Evolutionary conservation across 2,797 vertebrate genomes (phyloP).

Genomic region (Clarias pachynema): DNA sequence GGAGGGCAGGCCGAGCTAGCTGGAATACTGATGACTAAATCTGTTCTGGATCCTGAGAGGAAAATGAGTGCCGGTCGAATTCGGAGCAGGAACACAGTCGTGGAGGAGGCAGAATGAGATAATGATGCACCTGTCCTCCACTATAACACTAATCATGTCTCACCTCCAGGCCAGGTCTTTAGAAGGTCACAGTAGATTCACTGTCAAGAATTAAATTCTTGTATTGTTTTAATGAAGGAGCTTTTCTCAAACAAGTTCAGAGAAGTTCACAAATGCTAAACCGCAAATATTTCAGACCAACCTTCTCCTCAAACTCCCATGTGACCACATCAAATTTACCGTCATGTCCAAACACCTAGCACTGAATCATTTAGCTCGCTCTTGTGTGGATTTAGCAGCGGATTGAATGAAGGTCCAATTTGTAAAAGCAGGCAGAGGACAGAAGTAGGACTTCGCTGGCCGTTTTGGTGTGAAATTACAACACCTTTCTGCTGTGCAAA

Average conservation of each 20-base stretch:
- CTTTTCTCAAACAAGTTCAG: constrained; percentile 34
- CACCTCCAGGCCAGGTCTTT: constrained; percentile 76
- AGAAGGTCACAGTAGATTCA: constrained; percentile 76
- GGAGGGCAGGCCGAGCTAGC: constrained; percentile 72
- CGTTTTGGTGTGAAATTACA: constrained; percentile 68
- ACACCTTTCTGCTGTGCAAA: constrained; percentile 80
- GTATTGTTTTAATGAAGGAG: constrained; percentile 77
- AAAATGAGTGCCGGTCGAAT: constrained; percentile 61
- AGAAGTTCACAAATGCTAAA: constrained; percentile 32
- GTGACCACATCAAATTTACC: constrained; percentile 4
- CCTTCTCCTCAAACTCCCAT: constrained; percentile 45
- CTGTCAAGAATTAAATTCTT: constrained; percentile 72
- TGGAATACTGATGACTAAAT: constrained; percentile 77
- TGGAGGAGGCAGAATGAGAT: constrained; percentile 76
- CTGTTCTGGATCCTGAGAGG: constrained; percentile 74
- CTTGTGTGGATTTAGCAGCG: constrained; percentile 63
- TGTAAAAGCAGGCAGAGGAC: constrained; percentile 63
- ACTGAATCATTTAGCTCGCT: constrained; percentile 57
- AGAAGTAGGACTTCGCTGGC: constrained; percentile 49
- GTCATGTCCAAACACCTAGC: constrained; percentile 32
- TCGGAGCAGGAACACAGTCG: constrained; percentile 65
- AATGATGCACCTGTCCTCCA: constrained; percentile 84
- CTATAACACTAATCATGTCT: constrained; percentile 80
- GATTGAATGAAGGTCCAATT: constrained; percentile 59
- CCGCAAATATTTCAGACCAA: constrained; percentile 4